Percentiles rank a stretch among this genome's conserved stretches.
Evolutionary conservation across 2,888 invertebrate species (phyloP).

Genomic region (Eulithis prunata): DNA sequence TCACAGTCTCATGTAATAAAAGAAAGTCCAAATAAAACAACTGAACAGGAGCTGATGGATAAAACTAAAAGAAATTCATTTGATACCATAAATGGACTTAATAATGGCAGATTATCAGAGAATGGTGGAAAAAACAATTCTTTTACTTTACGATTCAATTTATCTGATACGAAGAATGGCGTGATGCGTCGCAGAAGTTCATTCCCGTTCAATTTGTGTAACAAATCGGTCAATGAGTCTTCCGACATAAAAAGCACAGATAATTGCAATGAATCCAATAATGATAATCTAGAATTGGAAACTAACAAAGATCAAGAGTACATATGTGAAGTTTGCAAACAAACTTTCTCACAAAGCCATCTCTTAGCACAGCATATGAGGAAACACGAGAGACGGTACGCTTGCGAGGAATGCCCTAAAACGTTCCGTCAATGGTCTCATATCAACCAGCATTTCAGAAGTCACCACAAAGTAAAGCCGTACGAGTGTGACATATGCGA

Average conservation of each 20-base stretch:
- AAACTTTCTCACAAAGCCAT: neutral
- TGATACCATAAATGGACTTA: neutral
- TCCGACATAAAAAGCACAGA: neutral
- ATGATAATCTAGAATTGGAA: neutral
- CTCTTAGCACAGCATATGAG: slow-evolving; percentile 1
- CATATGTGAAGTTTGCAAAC: neutral
- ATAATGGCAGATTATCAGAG: neutral
- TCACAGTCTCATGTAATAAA: neutral
- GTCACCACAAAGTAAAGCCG: neutral
- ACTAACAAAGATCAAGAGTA: neutral
- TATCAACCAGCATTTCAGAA: neutral
- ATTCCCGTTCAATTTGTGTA: neutral
- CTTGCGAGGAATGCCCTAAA: slow-evolving; percentile 7
- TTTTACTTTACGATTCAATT: neutral
- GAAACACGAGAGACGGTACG: neutral
- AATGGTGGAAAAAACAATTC: neutral
- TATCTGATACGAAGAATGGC: neutral
- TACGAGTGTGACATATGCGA: slow-evolving; percentile 19
- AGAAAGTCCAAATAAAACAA: neutral
- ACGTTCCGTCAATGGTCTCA: neutral
- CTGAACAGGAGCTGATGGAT: too few relatives aligned
- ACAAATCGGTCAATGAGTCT: neutral
- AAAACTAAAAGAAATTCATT: neutral
- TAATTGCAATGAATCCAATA: neutral
- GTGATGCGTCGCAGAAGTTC: neutral